Conservation (phyloP, 2,888 invertebrate species). For the Slavum lentiscoides region DNA sequence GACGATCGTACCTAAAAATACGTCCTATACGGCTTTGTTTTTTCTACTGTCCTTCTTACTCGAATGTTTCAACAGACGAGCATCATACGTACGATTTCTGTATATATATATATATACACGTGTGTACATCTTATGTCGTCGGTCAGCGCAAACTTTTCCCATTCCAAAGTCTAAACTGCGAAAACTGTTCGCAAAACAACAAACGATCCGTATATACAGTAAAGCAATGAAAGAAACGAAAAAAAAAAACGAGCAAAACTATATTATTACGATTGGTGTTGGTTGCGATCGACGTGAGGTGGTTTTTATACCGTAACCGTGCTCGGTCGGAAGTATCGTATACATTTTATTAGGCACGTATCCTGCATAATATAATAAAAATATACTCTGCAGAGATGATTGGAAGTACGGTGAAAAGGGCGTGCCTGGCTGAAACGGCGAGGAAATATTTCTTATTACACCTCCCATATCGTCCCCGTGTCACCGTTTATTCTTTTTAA, state of each 20-base stretch:
- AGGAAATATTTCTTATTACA: no score
- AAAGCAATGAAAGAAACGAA: conserved; percentile 12
- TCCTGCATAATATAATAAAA: background rate
- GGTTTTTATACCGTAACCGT: conserved; percentile 1
- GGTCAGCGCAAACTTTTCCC: conserved; percentile 38
- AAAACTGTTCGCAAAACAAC: conserved; percentile 23
- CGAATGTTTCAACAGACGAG: conserved; percentile 21
- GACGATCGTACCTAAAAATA: background rate
- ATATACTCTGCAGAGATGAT: background rate
- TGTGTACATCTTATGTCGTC: conserved; percentile 13
- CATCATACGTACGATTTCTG: conserved; percentile 28
- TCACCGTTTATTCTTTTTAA: no score
- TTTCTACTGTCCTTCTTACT: background rate
- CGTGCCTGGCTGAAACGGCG: no score
- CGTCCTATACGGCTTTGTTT: conserved; percentile 13
- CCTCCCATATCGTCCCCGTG: no score
- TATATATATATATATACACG: background rate
- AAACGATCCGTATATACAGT: background rate
- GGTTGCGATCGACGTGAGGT: background rate
- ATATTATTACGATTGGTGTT: conserved; percentile 18
- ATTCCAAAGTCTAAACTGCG: conserved; percentile 18
- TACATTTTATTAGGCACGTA: background rate
- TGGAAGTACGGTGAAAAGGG: no score
- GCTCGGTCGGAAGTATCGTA: background rate
- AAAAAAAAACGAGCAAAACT: background rate